These are phyloP conservation scores for Strigops habroptila DNA, from an alignment of 2,113 vertebrate species.

Conservation along the genomic window DNA sequence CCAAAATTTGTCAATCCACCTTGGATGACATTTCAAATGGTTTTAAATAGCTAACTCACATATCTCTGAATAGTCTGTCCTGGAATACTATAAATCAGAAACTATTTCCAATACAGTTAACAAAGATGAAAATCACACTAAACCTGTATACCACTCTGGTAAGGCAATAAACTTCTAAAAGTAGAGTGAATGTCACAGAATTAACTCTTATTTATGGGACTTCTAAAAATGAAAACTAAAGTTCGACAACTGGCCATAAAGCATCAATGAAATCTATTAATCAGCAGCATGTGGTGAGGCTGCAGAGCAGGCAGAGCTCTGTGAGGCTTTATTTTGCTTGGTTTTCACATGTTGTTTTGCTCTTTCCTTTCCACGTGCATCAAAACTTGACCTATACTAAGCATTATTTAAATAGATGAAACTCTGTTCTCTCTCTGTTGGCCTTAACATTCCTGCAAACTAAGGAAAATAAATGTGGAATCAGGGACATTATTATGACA, in stretches of 20 bases:
- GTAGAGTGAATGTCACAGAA: neutral
- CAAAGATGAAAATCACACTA: neutral
- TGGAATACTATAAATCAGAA: neutral
- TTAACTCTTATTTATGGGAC: neutral
- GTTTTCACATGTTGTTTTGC: neutral
- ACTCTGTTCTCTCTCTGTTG: neutral
- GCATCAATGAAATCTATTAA: neutral
- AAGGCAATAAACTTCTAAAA: neutral
- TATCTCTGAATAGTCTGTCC: neutral
- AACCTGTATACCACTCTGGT: neutral
- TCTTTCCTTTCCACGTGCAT: neutral
- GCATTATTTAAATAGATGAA: neutral
- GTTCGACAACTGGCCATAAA: neutral
- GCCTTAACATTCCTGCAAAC: conserved; percentile 9
- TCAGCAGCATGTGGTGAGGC: neutral
- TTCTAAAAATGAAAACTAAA: neutral
- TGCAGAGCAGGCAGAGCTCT: neutral
- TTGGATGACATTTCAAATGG: neutral
- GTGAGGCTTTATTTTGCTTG: neutral
- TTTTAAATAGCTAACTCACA: neutral
- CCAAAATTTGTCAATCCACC: neutral
- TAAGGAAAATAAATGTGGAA: conserved; percentile 39
- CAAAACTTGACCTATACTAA: neutral
- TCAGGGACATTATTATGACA: neutral
- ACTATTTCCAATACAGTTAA: neutral